These are phyloP conservation scores for Oryctes rhinoceros DNA, from an alignment of 1,140 invertebrate species.

Conservation along the genomic window DNA sequence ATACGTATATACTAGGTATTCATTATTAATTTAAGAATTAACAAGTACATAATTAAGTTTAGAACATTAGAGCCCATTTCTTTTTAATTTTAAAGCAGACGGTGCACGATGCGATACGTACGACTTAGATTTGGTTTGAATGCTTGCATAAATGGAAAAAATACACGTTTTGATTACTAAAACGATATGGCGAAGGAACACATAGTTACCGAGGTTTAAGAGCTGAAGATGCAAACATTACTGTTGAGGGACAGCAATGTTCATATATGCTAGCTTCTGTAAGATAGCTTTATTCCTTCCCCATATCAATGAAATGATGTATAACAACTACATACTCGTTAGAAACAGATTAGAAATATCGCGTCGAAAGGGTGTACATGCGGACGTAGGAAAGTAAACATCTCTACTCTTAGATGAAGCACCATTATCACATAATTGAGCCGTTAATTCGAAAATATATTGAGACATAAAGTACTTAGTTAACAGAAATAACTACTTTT, in stretches of 20 bases:
- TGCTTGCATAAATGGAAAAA: constrained; percentile 44
- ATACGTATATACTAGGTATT: not conserved
- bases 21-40: not conserved
- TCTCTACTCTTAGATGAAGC: constrained; percentile 41
- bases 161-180: too few species aligned
- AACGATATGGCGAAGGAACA: too few species aligned
- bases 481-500: not conserved
- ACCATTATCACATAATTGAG: constrained; percentile 50
- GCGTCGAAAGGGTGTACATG: not conserved
- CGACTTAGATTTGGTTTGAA: too few species aligned
- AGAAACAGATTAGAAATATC: too few species aligned
- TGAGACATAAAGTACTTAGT: constrained; percentile 7
- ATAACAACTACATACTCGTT: too few species aligned
- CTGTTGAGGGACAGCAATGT: too few species aligned
- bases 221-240: too few species aligned
- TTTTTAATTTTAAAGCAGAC: not conserved
- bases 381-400: constrained; percentile 7
- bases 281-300: too few species aligned
- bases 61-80: constrained; percentile 18
- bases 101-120: not conserved
- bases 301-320: too few species aligned
- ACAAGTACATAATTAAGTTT: not conserved
- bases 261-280: too few species aligned
- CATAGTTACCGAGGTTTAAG: too few species aligned
- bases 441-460: constrained; percentile 44